Percentiles rank a stretch among this genome's conserved stretches.
Conservation (phyloP, 2,888 invertebrate species). For the Elysia crispata region DNA sequence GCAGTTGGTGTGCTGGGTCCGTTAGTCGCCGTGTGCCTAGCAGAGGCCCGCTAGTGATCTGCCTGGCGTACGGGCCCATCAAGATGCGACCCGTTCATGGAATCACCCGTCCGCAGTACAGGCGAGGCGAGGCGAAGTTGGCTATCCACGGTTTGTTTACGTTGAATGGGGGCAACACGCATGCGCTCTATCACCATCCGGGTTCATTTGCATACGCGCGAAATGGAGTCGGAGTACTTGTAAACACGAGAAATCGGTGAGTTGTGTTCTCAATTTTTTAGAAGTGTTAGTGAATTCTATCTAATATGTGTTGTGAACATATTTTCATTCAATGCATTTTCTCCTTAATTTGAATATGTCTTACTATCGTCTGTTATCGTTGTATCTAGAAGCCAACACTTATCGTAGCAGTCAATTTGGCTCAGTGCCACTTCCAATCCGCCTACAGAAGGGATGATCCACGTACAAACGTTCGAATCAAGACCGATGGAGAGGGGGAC, state of each 20-base stretch:
- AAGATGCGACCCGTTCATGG: too few relatives aligned
- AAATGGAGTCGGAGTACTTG: slow-evolving; percentile 67
- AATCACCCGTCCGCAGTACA: neutral
- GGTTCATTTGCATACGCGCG: slow-evolving; percentile 70
- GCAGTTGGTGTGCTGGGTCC: too few relatives aligned
- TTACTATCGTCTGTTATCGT: too few relatives aligned
- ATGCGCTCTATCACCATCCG: slow-evolving; percentile 67
- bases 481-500: neutral
- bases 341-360: neutral
- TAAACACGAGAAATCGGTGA: slow-evolving; percentile 59
- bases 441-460: neutral
- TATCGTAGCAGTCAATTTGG: slow-evolving; percentile 30
- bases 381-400: neutral
- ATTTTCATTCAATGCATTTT: neutral
- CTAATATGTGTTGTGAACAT: neutral
- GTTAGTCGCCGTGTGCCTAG: too few relatives aligned
- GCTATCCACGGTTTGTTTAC: slow-evolving; percentile 37
- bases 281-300: slow-evolving; percentile 28
- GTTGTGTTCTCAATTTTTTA: slow-evolving; percentile 41
- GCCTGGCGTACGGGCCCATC: too few relatives aligned
- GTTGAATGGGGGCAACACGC: slow-evolving; percentile 55
- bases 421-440: slow-evolving; percentile 42
- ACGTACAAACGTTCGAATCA: slow-evolving; percentile 9
- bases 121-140: slow-evolving; percentile 17
- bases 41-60: too few relatives aligned